Evolutionary conservation across 2,113 vertebrate genomes (phyloP).

Genomic region (Urocitellus parryii): DNA sequence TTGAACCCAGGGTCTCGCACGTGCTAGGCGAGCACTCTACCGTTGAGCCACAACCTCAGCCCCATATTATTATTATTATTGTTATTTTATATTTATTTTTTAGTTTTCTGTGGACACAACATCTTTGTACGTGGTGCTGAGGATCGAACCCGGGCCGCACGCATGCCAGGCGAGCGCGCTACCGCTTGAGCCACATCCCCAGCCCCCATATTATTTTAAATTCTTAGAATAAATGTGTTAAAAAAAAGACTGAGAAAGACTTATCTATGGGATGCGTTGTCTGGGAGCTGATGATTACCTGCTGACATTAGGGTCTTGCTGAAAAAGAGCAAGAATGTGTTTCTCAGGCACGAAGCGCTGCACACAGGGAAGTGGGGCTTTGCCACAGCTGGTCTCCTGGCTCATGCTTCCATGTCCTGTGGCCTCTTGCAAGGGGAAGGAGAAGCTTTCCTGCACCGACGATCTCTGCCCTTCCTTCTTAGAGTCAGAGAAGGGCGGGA

Average conservation of each 20-base stretch:
- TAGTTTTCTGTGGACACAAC: no score
- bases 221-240: conserved; percentile 8
- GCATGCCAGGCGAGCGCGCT: no score
- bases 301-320: not conserved
- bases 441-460: not conserved
- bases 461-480: not conserved
- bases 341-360: not conserved
- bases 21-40: no score
- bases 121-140: not conserved
- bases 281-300: not conserved
- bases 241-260: conserved; percentile 37
- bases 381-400: not conserved
- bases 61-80: not conserved
- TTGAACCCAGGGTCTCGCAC: no score
- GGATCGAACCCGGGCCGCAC: no score
- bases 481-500: not conserved
- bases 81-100: no score
- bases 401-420: not conserved
- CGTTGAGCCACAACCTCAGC: no score
- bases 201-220: not conserved
- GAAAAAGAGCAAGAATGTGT: not conserved
- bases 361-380: not conserved
- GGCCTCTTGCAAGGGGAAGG: not conserved
- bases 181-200: no score
- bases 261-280: not conserved